These are phyloP conservation scores for Bergia sp. DNA, from an alignment of 92 coral and sea anemone genomes.

Conservation along the genomic window DNA sequence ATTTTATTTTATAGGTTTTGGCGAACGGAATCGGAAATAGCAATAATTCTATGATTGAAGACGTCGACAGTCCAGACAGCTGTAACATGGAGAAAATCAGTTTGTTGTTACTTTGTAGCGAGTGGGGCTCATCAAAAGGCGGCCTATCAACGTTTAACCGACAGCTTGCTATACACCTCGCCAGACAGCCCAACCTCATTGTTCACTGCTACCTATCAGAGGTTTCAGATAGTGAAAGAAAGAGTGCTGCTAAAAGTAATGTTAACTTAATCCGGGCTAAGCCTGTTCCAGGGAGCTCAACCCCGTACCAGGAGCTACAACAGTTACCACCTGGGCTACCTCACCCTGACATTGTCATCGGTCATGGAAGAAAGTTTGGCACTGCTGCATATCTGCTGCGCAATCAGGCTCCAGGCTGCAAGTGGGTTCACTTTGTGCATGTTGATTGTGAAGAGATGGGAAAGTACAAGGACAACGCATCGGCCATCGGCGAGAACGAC, in stretches of 20 bases:
- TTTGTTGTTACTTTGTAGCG: neutral
- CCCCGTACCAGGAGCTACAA: neutral
- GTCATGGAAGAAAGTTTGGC: conserved; percentile 40
- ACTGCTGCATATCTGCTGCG: conserved; percentile 18
- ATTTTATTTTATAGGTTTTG: no score
- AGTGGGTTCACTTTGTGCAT: conserved; percentile 49
- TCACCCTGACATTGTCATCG: conserved; percentile 38
- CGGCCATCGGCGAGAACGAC: conserved; percentile 12
- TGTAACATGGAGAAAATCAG: no score
- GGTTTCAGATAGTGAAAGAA: neutral
- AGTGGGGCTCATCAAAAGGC: neutral
- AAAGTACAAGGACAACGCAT: conserved; percentile 10
- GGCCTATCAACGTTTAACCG: neutral
- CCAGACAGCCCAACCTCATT: neutral
- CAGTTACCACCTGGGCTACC: conserved; percentile 31
- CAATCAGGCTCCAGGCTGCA: neutral
- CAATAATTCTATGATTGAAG: no score
- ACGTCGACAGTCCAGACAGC: no score
- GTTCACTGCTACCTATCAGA: conserved; percentile 23
- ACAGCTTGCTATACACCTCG: conserved; percentile 6
- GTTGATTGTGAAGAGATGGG: conserved; percentile 45
- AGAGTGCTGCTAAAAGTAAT: neutral
- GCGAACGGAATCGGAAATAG: no score
- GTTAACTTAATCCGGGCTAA: conserved; percentile 15
- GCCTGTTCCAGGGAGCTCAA: neutral